Percentiles rank a stretch among this genome's conserved stretches.
These are phyloP conservation scores for Torymus texanus DNA, from an alignment of 2,888 invertebrate genomes.

Conservation along the genomic window DNA sequence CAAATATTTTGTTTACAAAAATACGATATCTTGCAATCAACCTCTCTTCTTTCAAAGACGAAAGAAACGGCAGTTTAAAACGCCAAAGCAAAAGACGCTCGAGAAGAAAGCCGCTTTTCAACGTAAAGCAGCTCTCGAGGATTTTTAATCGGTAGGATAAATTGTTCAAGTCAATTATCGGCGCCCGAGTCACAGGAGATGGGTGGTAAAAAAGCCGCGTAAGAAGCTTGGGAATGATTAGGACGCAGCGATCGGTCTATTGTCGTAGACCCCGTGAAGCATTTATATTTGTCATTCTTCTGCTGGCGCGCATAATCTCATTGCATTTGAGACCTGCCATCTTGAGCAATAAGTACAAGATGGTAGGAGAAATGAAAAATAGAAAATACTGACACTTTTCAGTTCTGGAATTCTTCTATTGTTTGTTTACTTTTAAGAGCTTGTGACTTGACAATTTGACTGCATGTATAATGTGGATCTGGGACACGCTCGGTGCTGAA, in stretches of 20 bases:
- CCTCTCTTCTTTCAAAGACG: not conserved
- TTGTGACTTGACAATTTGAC: too few species aligned
- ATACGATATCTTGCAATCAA: not conserved
- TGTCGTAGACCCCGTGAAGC: constrained; percentile 40
- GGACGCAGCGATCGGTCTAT: constrained; percentile 48
- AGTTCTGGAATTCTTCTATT: too few species aligned
- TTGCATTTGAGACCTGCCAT: constrained; percentile 15
- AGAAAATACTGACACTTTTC: too few species aligned
- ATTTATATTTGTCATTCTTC: constrained; percentile 36
- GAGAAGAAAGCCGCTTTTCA: constrained; percentile 71
- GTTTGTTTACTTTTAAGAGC: too few species aligned
- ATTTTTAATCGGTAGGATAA: constrained; percentile 75
- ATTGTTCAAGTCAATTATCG: constrained; percentile 74
- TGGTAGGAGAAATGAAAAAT: too few species aligned
- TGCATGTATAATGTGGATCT: too few species aligned
- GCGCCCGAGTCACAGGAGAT: constrained; percentile 54
- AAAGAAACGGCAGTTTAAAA: constrained; percentile 42
- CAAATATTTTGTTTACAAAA: too few species aligned
- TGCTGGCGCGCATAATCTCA: constrained; percentile 34
- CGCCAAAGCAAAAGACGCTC: constrained; percentile 24
- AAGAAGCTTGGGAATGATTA: constrained; percentile 72
- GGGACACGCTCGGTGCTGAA: too few species aligned
- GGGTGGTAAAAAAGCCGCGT: constrained; percentile 71
- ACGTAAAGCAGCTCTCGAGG: constrained; percentile 67
- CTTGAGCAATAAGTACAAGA: too few species aligned